A percentile compares a stretch with the other conserved stretches of the same genome.
These are phyloP conservation scores for Theodoxus fluviatilis DNA, from an alignment of 2,888 invertebrate species.

Conservation along the genomic window DNA sequence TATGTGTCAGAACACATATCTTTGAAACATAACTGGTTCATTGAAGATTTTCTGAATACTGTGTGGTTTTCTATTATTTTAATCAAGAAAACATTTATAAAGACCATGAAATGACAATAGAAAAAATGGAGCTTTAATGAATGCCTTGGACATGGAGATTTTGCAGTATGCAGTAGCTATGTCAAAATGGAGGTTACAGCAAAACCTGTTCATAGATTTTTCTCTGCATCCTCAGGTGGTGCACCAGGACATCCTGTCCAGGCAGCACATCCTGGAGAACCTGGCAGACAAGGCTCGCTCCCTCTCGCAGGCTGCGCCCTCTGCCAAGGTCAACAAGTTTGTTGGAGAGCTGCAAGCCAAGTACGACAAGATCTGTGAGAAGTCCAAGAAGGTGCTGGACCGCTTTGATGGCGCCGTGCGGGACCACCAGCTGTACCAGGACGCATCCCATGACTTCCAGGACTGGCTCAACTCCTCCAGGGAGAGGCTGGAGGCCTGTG, in stretches of 20 bases:
- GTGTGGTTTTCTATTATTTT: too few relatives aligned
- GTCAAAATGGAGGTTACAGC: background rate
- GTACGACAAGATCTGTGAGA: constrained; percentile 51
- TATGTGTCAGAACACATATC: too few relatives aligned
- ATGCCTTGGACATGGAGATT: too few relatives aligned
- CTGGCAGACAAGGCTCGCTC: constrained; percentile 81
- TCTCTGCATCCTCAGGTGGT: constrained; percentile 67
- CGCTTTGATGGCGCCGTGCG: constrained; percentile 86
- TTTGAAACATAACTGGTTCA: too few relatives aligned
- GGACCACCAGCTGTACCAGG: constrained; percentile 82
- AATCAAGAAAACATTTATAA: too few relatives aligned
- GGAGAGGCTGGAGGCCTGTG: constrained; percentile 54
- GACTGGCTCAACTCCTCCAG: constrained; percentile 74
- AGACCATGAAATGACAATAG: too few relatives aligned
- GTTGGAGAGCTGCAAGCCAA: constrained; percentile 52
- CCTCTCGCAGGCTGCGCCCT: constrained; percentile 66
- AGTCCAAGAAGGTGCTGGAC: constrained; percentile 74
- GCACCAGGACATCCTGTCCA: constrained; percentile 82
- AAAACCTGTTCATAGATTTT: background rate
- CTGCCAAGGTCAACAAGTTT: constrained; percentile 53
- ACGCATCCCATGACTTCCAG: constrained; percentile 77
- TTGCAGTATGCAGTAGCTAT: too few relatives aligned
- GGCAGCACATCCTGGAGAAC: constrained; percentile 85
- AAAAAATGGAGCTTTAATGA: too few relatives aligned
- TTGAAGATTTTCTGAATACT: too few relatives aligned